Conservation (phyloP, 2,113 vertebrate species). For the Pholis gunnellus region DNA sequence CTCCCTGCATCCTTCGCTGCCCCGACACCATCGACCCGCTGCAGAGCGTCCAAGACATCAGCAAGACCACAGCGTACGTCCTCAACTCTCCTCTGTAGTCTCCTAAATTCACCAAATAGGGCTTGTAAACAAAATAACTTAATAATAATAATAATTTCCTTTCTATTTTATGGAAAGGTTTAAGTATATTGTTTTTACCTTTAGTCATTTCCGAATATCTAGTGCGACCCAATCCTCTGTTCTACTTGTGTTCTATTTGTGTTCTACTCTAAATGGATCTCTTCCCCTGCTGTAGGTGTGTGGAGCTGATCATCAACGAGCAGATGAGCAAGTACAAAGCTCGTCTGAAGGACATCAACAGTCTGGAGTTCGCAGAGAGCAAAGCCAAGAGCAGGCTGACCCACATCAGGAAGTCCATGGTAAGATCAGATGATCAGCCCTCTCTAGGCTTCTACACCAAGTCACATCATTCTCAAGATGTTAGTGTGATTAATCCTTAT, state of each 20-base stretch:
- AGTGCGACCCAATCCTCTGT: neutral
- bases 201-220: neutral
- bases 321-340: slow-evolving; percentile 98
- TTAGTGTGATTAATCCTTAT: neutral
- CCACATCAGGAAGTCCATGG: slow-evolving; percentile 95
- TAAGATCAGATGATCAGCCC: slow-evolving; percentile 77
- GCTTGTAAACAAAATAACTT: neutral
- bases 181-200: neutral
- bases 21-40: slow-evolving; percentile 95
- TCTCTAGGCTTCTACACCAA: neutral
- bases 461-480: neutral
- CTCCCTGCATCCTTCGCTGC: slow-evolving; percentile 97
- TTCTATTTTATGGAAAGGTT: too few relatives aligned
- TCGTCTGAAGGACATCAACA: slow-evolving; percentile 97
- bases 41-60: slow-evolving; percentile 97
- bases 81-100: neutral
- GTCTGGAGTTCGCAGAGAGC: slow-evolving; percentile 96
- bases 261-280: neutral
- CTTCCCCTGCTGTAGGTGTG: slow-evolving; percentile 83
- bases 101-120: neutral
- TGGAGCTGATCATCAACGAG: slow-evolving; percentile 94
- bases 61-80: slow-evolving; percentile 96
- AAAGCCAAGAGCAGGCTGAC: slow-evolving; percentile 96
- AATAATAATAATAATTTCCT: too few relatives aligned
- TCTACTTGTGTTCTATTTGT: neutral